Conservation (phyloP, 2,113 vertebrate species). For the Rynchops niger region DNA sequence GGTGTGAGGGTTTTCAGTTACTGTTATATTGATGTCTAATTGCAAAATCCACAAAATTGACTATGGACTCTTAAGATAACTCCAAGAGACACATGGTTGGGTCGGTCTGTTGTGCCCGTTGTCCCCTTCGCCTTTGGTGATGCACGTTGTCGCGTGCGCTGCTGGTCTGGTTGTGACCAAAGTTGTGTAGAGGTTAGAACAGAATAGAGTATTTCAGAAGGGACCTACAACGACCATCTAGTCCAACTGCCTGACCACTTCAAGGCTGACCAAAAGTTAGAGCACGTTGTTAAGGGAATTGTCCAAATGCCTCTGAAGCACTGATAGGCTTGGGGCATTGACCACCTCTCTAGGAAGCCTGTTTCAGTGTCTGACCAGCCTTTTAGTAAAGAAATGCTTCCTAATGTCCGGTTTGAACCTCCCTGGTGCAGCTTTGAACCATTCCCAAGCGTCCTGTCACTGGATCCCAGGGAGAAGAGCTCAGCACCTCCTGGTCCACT, state of each 20-base stretch:
- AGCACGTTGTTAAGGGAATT: background rate
- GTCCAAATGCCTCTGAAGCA: background rate
- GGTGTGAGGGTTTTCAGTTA: background rate
- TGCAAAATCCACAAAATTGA: background rate
- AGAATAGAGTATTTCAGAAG: background rate
- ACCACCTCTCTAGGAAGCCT: background rate
- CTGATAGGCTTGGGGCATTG: background rate
- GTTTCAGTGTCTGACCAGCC: background rate
- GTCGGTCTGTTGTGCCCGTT: background rate
- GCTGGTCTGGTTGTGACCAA: background rate
- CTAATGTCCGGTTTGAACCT: background rate
- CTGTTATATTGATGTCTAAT: accelerated
- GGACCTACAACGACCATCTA: background rate
- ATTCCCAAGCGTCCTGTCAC: accelerated
- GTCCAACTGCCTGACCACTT: background rate
- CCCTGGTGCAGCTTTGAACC: background rate
- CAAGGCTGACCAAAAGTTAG: background rate
- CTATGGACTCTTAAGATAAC: background rate
- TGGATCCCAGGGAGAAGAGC: background rate
- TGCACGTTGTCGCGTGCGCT: accelerated
- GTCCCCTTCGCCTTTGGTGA: accelerated
- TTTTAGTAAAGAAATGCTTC: background rate
- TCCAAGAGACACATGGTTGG: background rate
- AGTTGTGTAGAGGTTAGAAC: accelerated
- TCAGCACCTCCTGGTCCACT: background rate